Evolutionary conservation across 1,140 invertebrate genomes (phyloP), one percentile per base, ranked within the genome.

Genomic region (Odontomachus brunneus): DNA sequence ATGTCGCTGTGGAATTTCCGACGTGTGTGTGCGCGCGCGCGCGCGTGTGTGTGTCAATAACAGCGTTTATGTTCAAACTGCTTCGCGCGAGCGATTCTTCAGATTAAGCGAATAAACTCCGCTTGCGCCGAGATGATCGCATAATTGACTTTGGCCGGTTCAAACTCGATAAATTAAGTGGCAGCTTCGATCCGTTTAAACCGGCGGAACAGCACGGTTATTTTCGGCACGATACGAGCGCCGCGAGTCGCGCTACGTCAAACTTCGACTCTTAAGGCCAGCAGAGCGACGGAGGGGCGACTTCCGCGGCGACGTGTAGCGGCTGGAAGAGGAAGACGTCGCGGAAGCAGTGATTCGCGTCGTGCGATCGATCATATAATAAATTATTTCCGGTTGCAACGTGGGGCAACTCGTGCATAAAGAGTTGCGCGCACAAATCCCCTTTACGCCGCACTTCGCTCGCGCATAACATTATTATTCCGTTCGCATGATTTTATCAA

Each of bases 391-490:
- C 38, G 38, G 38, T 44, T 44, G 3, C 26, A n/a, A 15, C 53
- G 15, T 53, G 22, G 51, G 2, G 33, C 67, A 57, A 80, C 55
- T 80, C 51, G 22, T n/a, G 65, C 33, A 26, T 29, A 80, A 80
- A 80, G 44, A 69, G 26, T 71, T 11, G 38, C 38, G 75, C 51
- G n/a, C 51, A 76, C 51, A 71, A 71, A 80, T 80, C 19, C 65
- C 38, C 9, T 44, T 55, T 65, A 48, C n/a, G 59, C 12, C 33
- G 44, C 26, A 80, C 44, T 57, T 69, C 53, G 33, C 59, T 15
- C 44, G 65, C 38, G 65, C 24, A 48, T 71, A 71, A 80, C 57
- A 67, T 57, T 71, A 44, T 80, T 80, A 80, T 80, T 80, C 75
- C 51, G 69, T 80, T 71, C 49, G 63, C 63, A 80, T 44, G 53